Base-by-base conservation (phyloP, 2,113 vertebrate genomes). In the Paratilapia polleni region DNA sequence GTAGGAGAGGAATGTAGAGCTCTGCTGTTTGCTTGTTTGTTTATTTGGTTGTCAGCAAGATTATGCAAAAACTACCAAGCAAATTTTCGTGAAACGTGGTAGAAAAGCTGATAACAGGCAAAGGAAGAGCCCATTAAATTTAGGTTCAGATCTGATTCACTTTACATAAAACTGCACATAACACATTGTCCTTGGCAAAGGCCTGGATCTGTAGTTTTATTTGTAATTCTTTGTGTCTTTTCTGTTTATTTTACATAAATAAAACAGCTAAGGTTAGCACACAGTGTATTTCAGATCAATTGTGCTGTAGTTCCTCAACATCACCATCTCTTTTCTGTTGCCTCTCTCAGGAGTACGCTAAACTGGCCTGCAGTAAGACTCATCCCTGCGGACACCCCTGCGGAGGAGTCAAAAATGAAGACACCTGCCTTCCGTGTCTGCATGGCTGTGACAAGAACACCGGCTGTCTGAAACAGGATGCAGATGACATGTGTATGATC, bases 401-500 rank as follows among this genome's bases (percentile, higher is more conserved):
- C 24, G 98, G 98, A 31, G 98, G 98, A 2, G 98, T 99, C 15
- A 99, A 97, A 93, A 98, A 98, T 0, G 98, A 99, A 83, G 98
- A 99, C 74, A 92, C 94, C 15, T 99, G 98, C 77, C 93, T 99
- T 81, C 98, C 98, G 0, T 99, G 98, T 93, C 93, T 99, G 77
- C 98, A 99, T 0, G 97, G 98, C 85, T 99, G 98, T 17, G 98
- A 99, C 83, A 99, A 98, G 94, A 97, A 83, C 13, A 94, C 97
- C 1, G 92, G 96, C 41, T 96, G 95, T 17, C 95, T 99, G 60
- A 99, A 99, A 78, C 98, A 99, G 87, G 98, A 99, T 7, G 98
- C 98, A 0, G 98, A 99, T 68, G 98, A 99, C 94, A 99, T 99
- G 98, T 99, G 98, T 90, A 99, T 99, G 98, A 97, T 99, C 89